Evolutionary conservation across 2,888 invertebrate species (phyloP), one percentile per base, ranked within the genome.

Genomic region (Clivina fossor): DNA sequence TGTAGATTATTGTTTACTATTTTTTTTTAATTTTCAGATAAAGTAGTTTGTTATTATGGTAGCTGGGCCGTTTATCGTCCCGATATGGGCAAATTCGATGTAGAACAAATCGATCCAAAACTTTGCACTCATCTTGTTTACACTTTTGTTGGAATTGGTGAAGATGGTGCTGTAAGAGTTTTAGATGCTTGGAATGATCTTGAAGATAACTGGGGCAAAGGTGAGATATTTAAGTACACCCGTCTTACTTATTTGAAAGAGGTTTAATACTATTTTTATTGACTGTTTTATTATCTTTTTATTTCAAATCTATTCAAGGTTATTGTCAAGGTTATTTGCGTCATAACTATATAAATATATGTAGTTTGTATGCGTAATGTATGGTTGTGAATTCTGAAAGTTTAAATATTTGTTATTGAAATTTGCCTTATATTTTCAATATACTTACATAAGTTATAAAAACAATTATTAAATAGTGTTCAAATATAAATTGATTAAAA

Each of bases 101-200:
- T 88, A 0, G 76, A 78, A 7, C 64, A 86, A 58, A 84, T 90
- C 32, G 80, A 89, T 63, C 79, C 86, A 0, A 71, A 69, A 5
- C 73, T 87, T 0, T 91, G 90, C 68, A 89, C 90, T 0, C 90
- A 91, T 66, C 53, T 87, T 37, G 79, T 89, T 9, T 92, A 90
- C 67, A 73, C 84, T 0, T 92, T 92, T 66, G 79, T 82, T 24
- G 90, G 88, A 0, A 74, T 90, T 5, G 70, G 78, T 33, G 56
- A 66, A 1, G 71, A 76, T 35, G 82, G 83, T 1, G 71, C 69
- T 0, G 66, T 86, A 0, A 68, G 73, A 2, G 71, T 83, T 1
- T 70, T 85, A 8, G 87, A 88, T 65, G 64, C 80, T 0, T 80
- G 76, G 68, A 72, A 83, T 43, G 90, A 89, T 64, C 28, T 54